Evolutionary conservation across 2,113 vertebrate species (phyloP), one percentile per base, ranked within the genome.

Genomic region (Corythornis vintsioides): DNA sequence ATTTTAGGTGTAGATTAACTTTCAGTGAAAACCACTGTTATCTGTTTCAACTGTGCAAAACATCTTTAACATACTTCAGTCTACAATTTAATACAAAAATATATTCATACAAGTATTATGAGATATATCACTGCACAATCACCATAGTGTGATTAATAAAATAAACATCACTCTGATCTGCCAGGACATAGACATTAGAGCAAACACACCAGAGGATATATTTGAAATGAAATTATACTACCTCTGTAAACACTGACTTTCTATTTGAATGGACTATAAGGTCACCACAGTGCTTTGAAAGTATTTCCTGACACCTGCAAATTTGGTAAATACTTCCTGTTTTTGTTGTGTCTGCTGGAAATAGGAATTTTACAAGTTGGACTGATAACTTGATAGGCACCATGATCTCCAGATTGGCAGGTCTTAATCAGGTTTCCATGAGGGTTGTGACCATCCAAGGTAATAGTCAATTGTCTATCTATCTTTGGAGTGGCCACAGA

Each of bases 281-380:
- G 87, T 94, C 80, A 81, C 77, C 81, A 63, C 55, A 89, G 84
- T 84, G 55, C 80, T 96, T 97, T 91, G 31, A 90, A 97, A 96
- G 97, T 94, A 97, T 98, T 99, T 99, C 99, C 99, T 98, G 98
- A 98, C 98, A 99, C 98, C 99, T 99, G 99, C 97, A 97, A 98
- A 98, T 98, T 98, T 98, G 97, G 96, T 97, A 98, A 98, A 97
- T 97, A 98, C 98, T 99, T 99, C 99, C 99, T 99, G 98, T 98
- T 99, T 98, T 98, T 99, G 98, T 99, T 99, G 98, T 99, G 98
- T 98, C 98, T 99, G 95, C 94, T 92, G 95, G 91, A 98, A 98
- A 97, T 97, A 98, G 98, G 97, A 98, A 98, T 98, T 97, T 97
- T 97, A 98, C 97, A 97, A 97, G 91, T 91, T 96, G 97, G 95